phyloP scores from a whole-genome alignment of 2,113 vertebrate genomes.

The Hydrochoerus hydrochaeris region DNA sequence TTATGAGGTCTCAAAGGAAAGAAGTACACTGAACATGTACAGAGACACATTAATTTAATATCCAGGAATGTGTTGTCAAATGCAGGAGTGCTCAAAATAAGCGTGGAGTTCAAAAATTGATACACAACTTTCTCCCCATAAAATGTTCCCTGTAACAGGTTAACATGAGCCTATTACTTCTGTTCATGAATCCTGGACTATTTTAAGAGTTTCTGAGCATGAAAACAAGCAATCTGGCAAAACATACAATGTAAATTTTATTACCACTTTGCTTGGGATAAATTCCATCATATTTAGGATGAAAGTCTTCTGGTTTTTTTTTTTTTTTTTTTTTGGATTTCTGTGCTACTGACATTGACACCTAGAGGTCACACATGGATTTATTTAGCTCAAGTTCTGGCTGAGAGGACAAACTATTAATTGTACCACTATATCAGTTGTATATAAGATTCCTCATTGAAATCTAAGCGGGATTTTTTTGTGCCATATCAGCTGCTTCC shows the following conservation, averaged over 20 bases:
- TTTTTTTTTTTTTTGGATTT: conserved; percentile 32
- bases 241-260: conserved; percentile 57
- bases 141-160: conserved; percentile 52
- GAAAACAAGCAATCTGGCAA: conserved; percentile 68
- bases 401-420: neutral
- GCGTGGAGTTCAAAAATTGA: conserved; percentile 38
- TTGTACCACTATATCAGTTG: neutral
- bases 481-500: neutral
- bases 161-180: conserved; percentile 60
- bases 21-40: neutral
- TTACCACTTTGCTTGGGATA: conserved; percentile 42
- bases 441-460: neutral
- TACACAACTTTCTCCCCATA: conserved; percentile 48
- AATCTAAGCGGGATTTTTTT: neutral
- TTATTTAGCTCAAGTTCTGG: neutral
- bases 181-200: conserved; percentile 49
- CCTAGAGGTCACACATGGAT: neutral
- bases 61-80: neutral
- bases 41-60: conserved; percentile 28
- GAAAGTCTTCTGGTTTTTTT: conserved; percentile 50
- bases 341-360: neutral
- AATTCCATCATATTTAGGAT: conserved; percentile 43
- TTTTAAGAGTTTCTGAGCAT: conserved; percentile 58
- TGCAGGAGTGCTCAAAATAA: conserved; percentile 59
- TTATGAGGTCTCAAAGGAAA: conserved; percentile 49